Percentiles rank a stretch among this genome's conserved stretches.
phyloP scores from a whole-genome alignment of 1,140 invertebrate genomes.

The Potamilus streckersoni region DNA sequence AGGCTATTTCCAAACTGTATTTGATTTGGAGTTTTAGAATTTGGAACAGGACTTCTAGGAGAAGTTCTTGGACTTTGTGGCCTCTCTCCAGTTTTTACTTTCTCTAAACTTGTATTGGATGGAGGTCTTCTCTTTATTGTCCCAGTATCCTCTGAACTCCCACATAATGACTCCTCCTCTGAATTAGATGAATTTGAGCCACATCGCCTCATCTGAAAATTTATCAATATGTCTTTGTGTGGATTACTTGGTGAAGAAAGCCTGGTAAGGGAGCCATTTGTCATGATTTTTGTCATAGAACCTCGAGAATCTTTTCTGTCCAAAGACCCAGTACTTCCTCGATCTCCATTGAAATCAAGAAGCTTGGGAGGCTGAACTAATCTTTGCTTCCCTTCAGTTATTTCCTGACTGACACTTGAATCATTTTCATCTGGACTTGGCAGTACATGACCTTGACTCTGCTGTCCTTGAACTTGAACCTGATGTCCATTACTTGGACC shows the following conservation, averaged over 20 bases:
- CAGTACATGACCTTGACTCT: conserved; percentile 1
- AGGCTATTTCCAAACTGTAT: neutral
- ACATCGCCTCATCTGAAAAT: conserved; percentile 50
- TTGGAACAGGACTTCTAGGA: conserved; percentile 9
- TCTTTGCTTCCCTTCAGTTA: conserved; percentile 4
- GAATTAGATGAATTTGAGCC: conserved; percentile 81
- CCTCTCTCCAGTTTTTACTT: conserved; percentile 19
- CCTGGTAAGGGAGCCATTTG: conserved; percentile 62
- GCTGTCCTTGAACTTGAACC: neutral
- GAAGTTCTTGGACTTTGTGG: conserved; percentile 27
- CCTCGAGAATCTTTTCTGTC: conserved; percentile 59
- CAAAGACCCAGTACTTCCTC: conserved; percentile 25
- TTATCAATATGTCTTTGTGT: conserved; percentile 53
- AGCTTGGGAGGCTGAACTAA: conserved; percentile 37
- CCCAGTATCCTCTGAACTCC: conserved; percentile 71
- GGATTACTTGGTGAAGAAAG: conserved; percentile 56
- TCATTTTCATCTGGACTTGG: too few species aligned
- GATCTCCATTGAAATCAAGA: conserved; percentile 29
- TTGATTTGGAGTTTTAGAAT: neutral
- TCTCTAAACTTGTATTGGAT: conserved; percentile 12
- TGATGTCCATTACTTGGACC: conserved; percentile 11
- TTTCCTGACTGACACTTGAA: too few species aligned
- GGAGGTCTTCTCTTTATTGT: conserved; percentile 68
- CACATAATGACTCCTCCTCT: conserved; percentile 86
- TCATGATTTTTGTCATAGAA: conserved; percentile 67